Percentiles rank a stretch among this genome's conserved stretches.
Conservation (phyloP, 2,113 vertebrate genomes). For the Pelmatolapia mariae region DNA sequence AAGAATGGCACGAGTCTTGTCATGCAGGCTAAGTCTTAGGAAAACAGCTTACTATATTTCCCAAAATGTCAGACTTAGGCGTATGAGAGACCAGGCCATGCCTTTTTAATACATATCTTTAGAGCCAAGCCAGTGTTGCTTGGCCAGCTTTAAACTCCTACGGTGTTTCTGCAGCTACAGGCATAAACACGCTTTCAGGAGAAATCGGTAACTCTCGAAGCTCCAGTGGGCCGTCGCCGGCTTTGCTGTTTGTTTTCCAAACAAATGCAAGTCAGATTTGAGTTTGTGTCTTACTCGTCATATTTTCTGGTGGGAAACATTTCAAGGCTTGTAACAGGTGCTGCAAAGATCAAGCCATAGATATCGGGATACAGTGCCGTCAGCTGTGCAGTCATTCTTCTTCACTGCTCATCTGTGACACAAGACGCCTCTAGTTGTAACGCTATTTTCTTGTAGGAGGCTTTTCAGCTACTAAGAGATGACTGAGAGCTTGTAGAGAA, state of each 20-base stretch:
- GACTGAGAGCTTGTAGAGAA: neutral
- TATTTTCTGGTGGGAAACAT: slow-evolving; percentile 10
- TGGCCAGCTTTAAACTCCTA: neutral
- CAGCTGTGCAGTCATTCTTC: neutral
- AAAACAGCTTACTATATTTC: neutral
- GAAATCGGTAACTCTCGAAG: neutral
- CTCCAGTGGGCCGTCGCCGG: neutral
- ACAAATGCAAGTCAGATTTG: neutral
- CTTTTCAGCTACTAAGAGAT: neutral
- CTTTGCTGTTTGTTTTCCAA: slow-evolving; percentile 3
- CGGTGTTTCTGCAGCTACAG: neutral
- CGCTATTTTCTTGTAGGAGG: slow-evolving; percentile 29
- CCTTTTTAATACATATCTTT: neutral
- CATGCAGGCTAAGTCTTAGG: neutral
- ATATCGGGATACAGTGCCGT: neutral
- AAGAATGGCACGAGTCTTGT: accelerated
- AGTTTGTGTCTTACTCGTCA: neutral
- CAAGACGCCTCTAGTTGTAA: neutral
- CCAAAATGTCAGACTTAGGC: neutral
- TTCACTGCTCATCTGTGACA: neutral
- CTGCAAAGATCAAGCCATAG: neutral
- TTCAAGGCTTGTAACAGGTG: neutral
- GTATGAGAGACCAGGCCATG: neutral
- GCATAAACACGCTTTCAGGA: neutral
- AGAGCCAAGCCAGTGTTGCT: neutral